Conservation (phyloP, 2,888 invertebrate genomes). For the Cataglyphis albicans region DNA sequence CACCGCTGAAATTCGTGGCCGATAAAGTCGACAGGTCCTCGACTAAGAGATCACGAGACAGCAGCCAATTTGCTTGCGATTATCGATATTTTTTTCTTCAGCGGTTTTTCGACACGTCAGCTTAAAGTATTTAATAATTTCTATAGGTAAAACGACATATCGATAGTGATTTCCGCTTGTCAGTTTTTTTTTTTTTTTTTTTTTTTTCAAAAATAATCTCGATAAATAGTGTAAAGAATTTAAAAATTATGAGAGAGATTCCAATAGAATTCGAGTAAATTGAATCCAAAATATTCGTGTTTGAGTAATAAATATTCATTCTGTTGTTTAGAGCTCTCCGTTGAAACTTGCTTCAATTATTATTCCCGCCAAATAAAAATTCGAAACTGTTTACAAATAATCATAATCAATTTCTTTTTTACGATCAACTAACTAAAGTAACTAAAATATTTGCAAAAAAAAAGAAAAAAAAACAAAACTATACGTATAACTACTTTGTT, state of each 20-base stretch:
- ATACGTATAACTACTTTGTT: not conserved
- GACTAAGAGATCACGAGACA: constrained; percentile 35
- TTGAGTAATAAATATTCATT: not conserved
- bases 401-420: not conserved
- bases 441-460: not conserved
- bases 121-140: constrained; percentile 32
- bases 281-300: not conserved
- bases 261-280: not conserved
- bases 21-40: constrained; percentile 43
- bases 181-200: not conserved
- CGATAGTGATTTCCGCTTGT: not conserved
- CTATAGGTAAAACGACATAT: not conserved
- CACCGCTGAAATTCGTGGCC: constrained; percentile 48
- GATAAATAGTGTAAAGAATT: not conserved
- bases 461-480: too few relatives aligned
- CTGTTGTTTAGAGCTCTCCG: not conserved
- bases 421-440: not conserved
- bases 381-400: not conserved
- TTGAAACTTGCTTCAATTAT: not conserved
- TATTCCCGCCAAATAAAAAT: not conserved
- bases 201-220: not conserved
- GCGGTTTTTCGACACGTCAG: not conserved
- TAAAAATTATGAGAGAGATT: not conserved
- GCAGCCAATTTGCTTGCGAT: constrained; percentile 56
- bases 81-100: constrained; percentile 44